These are phyloP conservation scores for Drosophila malerkotliana DNA, from an alignment of 1,140 invertebrate genomes.

Conservation along the genomic window DNA sequence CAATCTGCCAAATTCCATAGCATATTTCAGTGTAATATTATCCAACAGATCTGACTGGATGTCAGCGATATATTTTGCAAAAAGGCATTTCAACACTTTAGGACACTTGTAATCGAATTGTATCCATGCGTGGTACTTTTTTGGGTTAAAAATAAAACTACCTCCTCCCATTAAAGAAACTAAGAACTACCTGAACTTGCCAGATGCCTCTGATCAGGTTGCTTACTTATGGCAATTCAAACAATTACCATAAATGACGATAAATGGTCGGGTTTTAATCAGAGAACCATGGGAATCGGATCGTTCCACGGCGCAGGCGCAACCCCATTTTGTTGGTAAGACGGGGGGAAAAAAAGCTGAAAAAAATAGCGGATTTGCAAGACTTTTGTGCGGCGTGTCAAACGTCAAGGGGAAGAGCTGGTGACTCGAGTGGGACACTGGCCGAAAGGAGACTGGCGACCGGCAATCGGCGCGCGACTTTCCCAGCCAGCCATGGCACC, in stretches of 20 bases:
- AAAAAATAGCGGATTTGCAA: constrained; percentile 37
- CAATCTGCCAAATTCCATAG: constrained; percentile 53
- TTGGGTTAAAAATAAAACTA: background rate
- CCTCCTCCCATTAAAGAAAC: background rate
- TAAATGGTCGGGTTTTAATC: constrained; percentile 67
- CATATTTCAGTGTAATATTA: constrained; percentile 36
- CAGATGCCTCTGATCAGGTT: constrained; percentile 33
- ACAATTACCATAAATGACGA: constrained; percentile 77
- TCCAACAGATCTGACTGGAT: constrained; percentile 36
- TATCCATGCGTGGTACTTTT: background rate
- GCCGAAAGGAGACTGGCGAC: constrained; percentile 15
- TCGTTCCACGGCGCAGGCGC: constrained; percentile 40
- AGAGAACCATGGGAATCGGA: constrained; percentile 36
- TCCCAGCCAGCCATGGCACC: constrained; percentile 60
- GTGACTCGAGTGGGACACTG: constrained; percentile 49
- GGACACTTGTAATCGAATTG: constrained; percentile 5
- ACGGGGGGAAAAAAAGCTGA: background rate
- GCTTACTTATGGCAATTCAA: constrained; percentile 50
- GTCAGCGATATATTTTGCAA: constrained; percentile 12
- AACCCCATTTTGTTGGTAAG: constrained; percentile 8
- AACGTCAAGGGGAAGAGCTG: constrained; percentile 59
- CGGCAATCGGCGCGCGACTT: constrained; percentile 29
- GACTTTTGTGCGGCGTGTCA: constrained; percentile 61
- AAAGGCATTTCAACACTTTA: constrained; percentile 4
- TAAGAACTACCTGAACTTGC: constrained; percentile 24